Percentiles rank a stretch among this genome's conserved stretches.
Conservation (phyloP, 2,113 vertebrate genomes). For the Scomber scombrus region DNA sequence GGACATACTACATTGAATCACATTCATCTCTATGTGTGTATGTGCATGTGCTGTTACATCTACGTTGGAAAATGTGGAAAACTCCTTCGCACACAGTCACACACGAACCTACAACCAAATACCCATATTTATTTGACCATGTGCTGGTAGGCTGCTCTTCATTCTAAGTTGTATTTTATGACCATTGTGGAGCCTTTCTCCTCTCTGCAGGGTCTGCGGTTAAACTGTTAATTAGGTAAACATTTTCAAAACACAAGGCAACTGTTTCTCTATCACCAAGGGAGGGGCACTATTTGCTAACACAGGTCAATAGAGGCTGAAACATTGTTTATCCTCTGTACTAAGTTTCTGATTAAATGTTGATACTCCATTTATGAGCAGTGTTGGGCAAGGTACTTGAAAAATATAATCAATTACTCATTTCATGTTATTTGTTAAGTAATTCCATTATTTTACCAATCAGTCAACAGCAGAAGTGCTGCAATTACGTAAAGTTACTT, state of each 20-base stretch:
- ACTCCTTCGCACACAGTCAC: background rate
- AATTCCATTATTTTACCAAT: too few relatives aligned
- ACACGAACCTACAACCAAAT: conserved; percentile 15
- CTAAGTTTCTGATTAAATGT: too few relatives aligned
- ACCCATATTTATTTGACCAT: conserved; percentile 1
- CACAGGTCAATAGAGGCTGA: background rate
- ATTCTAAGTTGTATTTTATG: conserved; percentile 36
- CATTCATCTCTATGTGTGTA: background rate
- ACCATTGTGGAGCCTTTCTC: conserved; percentile 13
- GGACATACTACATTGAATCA: background rate
- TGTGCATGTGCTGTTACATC: background rate
- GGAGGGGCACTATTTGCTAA: conserved; percentile 30
- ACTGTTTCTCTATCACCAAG: conserved; percentile 13
- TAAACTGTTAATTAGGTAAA: conserved; percentile 50
- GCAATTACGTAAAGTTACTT: too few relatives aligned
- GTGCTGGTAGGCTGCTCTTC: background rate
- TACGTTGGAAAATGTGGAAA: background rate
- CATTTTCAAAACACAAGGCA: conserved; percentile 52
- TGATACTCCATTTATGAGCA: too few relatives aligned
- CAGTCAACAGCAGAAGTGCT: too few relatives aligned
- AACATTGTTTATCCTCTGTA: background rate
- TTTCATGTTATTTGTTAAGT: too few relatives aligned
- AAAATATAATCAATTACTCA: too few relatives aligned
- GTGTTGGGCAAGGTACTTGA: too few relatives aligned
- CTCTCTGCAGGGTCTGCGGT: conserved; percentile 35